A percentile compares a stretch with the other conserved stretches of the same genome.
These are phyloP conservation scores for Gambusia affinis DNA, from an alignment of 2,113 vertebrate species.

Conservation along the genomic window DNA sequence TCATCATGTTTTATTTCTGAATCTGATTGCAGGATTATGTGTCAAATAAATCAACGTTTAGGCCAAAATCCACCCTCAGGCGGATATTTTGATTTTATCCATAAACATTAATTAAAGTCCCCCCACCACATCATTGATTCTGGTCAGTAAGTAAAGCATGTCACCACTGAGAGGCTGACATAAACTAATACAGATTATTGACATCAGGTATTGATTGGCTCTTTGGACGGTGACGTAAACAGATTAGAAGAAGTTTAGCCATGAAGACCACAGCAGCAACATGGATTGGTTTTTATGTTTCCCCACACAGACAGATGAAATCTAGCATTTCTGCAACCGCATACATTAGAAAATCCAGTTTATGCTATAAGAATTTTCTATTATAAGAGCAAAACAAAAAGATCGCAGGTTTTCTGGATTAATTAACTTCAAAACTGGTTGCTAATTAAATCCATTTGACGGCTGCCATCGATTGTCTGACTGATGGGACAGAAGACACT, in stretches of 20 bases:
- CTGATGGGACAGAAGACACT: slow-evolving; percentile 39
- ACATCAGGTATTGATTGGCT: slow-evolving; percentile 48
- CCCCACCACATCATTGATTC: slow-evolving; percentile 46
- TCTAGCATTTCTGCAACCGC: background rate
- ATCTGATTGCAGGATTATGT: background rate
- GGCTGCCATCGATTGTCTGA: slow-evolving; percentile 65
- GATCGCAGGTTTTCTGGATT: background rate
- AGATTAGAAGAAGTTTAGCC: slow-evolving; percentile 26
- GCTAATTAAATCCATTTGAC: slow-evolving; percentile 17
- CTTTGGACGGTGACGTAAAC: slow-evolving; percentile 30
- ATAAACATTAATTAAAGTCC: slow-evolving; percentile 2
- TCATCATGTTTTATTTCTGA: background rate
- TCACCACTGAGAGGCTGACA: slow-evolving; percentile 36
- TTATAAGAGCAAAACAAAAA: background rate
- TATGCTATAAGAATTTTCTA: background rate
- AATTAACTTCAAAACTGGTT: background rate
- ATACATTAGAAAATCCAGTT: slow-evolving; percentile 36
- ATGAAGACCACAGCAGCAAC: slow-evolving; percentile 17
- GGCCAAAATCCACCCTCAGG: slow-evolving; percentile 9
- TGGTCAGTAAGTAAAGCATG: slow-evolving; percentile 56
- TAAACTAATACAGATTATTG: slow-evolving; percentile 53
- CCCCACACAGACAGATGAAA: slow-evolving; percentile 4
- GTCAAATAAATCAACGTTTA: slow-evolving; percentile 33
- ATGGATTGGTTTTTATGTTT: background rate
- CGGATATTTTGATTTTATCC: background rate